Evolutionary conservation across 2,113 vertebrate species (phyloP).

Genomic region (Pyrgilauda ruficollis): DNA sequence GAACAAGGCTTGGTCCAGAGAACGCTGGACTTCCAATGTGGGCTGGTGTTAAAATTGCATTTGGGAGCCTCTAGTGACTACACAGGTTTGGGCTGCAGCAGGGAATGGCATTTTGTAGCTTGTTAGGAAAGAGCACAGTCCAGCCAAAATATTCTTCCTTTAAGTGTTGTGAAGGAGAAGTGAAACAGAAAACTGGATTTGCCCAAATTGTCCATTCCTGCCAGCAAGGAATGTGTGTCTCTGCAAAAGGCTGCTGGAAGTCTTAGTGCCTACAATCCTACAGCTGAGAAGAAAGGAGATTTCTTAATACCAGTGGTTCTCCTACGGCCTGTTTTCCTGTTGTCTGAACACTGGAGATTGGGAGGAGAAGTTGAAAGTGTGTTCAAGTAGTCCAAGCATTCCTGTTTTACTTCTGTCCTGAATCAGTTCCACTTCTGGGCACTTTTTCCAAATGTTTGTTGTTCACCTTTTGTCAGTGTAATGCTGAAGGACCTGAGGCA

Average conservation of each 20-base stretch:
- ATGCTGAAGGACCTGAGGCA: not conserved
- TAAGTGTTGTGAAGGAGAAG: not conserved
- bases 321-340: not conserved
- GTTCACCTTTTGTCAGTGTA: fast-evolving
- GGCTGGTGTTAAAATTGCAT: no score
- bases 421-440: not conserved
- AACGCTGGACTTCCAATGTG: fast-evolving
- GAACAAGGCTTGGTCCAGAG: not conserved
- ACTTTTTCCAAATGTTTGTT: not conserved
- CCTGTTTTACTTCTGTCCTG: not conserved
- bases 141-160: not conserved
- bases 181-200: not conserved
- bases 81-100: not conserved
- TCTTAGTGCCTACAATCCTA: not conserved
- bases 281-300: not conserved
- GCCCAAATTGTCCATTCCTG: not conserved
- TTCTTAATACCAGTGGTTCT: not conserved
- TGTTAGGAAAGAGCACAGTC: not conserved
- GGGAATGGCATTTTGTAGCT: not conserved
- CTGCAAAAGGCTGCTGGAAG: not conserved
- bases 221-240: not conserved
- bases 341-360: not conserved
- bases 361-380: not conserved
- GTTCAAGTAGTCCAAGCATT: not conserved
- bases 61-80: not conserved